These are phyloP conservation scores for Coregonus sp. DNA, from an alignment of 2,797 vertebrate genomes.

Conservation along the genomic window DNA sequence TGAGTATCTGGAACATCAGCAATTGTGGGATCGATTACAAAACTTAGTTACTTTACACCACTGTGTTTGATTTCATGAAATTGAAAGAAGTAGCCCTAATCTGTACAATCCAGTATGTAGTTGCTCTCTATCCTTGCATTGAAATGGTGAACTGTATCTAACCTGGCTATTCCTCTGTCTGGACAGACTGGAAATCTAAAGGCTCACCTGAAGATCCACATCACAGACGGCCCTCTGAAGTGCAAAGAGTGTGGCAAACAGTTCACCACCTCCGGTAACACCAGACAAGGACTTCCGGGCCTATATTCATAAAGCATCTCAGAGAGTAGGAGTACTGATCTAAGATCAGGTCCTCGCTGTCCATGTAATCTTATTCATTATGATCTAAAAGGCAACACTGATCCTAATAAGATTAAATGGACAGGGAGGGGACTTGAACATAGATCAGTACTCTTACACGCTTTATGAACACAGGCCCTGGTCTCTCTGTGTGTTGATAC, in stretches of 20 bases:
- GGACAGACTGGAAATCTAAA: constrained; percentile 90
- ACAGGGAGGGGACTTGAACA: no score
- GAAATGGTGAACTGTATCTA: background rate
- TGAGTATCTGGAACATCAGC: no score
- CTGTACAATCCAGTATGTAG: background rate
- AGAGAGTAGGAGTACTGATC: background rate
- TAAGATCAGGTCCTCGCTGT: background rate
- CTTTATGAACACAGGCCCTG: background rate
- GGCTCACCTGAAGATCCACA: constrained; percentile 95
- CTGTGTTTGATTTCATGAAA: no score
- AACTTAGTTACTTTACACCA: no score
- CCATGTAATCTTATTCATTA: no score
- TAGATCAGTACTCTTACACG: no score
- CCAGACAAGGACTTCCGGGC: background rate
- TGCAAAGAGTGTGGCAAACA: constrained; percentile 97
- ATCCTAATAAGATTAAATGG: no score
- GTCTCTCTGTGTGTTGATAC: background rate
- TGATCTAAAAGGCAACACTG: no score
- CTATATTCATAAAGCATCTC: background rate
- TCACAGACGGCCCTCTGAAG: constrained; percentile 91
- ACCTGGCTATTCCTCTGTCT: constrained; percentile 24
- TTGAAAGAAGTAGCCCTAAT: background rate
- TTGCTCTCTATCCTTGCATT: background rate
- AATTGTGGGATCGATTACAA: no score
- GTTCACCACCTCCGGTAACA: constrained; percentile 95